Percentiles rank a stretch among this genome's conserved stretches.
Conservation (phyloP, 1,140 invertebrate genomes). For the Tetragnatha versicolor region DNA sequence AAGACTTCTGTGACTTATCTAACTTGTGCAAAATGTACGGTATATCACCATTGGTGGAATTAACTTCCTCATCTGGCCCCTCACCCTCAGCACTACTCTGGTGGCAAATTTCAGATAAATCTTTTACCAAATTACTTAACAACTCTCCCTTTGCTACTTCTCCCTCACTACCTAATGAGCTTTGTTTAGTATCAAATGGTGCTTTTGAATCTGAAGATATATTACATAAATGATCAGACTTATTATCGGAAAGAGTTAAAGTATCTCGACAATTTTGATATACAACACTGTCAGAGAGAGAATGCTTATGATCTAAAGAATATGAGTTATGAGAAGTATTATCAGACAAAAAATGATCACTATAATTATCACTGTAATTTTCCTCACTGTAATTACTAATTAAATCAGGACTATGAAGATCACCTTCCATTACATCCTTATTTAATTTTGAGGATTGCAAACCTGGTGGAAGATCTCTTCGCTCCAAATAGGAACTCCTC, state of each 20-base stretch:
- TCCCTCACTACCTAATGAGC: constrained; percentile 53
- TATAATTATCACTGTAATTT: constrained; percentile 52
- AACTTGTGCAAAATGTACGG: constrained; percentile 64
- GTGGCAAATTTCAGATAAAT: constrained; percentile 52
- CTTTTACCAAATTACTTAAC: constrained; percentile 43
- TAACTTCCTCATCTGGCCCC: constrained; percentile 54
- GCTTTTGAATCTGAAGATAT: constrained; percentile 52
- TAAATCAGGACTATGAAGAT: constrained; percentile 61
- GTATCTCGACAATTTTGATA: constrained; percentile 51
- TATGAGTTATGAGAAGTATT: constrained; percentile 64
- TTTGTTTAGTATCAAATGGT: constrained; percentile 55
- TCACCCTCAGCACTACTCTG: constrained; percentile 48
- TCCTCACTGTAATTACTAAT: constrained; percentile 63
- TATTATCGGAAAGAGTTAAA: constrained; percentile 43
- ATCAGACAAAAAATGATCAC: constrained; percentile 58
- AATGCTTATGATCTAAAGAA: constrained; percentile 59
- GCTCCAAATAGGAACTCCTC: constrained; percentile 34
- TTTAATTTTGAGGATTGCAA: constrained; percentile 58
- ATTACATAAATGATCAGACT: constrained; percentile 51
- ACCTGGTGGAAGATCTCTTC: constrained; percentile 56
- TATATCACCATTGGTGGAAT: constrained; percentile 64
- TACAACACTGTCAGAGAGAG: constrained; percentile 54
- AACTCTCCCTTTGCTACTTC: constrained; percentile 55
- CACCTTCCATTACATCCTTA: constrained; percentile 55
- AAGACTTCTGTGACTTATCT: constrained; percentile 43